phyloP scores from a whole-genome alignment of 2,113 vertebrate genomes.

The Numida meleagris region DNA sequence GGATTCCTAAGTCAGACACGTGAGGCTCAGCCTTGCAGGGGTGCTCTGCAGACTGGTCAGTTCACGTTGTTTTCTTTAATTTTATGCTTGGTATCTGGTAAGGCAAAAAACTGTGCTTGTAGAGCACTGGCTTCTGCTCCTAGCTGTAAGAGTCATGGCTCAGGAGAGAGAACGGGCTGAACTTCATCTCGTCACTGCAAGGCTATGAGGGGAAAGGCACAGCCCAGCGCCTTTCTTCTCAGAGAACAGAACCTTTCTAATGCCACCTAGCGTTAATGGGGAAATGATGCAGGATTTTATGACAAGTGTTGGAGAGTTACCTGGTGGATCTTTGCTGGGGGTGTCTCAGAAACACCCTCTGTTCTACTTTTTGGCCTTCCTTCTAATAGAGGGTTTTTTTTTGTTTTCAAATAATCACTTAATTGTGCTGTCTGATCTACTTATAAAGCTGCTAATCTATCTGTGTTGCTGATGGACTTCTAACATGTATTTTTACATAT shows the following conservation, averaged over 20 bases:
- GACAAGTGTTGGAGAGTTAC: background rate
- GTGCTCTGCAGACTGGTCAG: background rate
- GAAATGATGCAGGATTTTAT: background rate
- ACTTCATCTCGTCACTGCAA: background rate
- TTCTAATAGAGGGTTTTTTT: background rate
- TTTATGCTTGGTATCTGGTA: background rate
- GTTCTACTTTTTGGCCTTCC: background rate
- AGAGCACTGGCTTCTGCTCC: background rate
- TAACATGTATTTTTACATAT: background rate
- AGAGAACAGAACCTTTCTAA: background rate
- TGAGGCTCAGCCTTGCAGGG: background rate
- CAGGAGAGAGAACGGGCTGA: background rate
- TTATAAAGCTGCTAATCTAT: background rate
- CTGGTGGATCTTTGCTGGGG: background rate
- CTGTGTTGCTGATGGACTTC: background rate
- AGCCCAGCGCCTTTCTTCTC: background rate
- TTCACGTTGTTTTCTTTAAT: background rate
- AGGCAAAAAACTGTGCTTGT: background rate
- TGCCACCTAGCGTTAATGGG: conserved; percentile 36
- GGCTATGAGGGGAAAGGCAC: background rate
- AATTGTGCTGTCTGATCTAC: background rate
- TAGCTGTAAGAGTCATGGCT: background rate
- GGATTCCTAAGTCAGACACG: background rate
- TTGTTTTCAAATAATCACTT: background rate
- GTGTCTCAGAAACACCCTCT: background rate